Evolutionary conservation across 2,113 vertebrate genomes (phyloP).

Genomic region (Delphinapterus leucas): DNA sequence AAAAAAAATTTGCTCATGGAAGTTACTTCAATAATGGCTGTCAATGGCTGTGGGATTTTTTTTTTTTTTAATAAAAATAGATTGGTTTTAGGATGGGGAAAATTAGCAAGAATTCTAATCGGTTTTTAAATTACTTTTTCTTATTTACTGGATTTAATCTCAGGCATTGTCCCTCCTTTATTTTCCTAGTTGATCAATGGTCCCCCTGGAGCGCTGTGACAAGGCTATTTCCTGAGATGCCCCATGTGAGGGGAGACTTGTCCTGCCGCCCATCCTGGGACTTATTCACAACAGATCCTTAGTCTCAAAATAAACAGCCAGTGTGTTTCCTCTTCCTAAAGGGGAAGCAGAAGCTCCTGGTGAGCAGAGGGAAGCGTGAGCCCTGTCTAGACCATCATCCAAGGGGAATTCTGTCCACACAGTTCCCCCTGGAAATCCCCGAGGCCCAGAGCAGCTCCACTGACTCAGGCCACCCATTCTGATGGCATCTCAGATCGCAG

Average conservation of each 20-base stretch:
- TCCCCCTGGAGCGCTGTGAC: neutral
- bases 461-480: conserved; percentile 79
- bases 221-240: neutral
- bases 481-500: neutral
- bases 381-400: conserved; percentile 85
- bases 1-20: neutral
- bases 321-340: conserved; percentile 80
- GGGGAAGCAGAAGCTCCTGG: conserved; percentile 81
- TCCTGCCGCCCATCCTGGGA: neutral
- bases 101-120: neutral
- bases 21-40: neutral
- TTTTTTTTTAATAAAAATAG: neutral
- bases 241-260: neutral
- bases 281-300: conserved; percentile 73
- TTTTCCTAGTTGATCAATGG: neutral
- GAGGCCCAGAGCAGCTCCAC: conserved; percentile 51
- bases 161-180: neutral
- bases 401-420: conserved; percentile 83
- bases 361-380: conserved; percentile 76
- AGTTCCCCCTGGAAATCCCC: conserved; percentile 84
- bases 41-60: neutral
- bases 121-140: neutral
- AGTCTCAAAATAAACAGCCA: conserved; percentile 64
- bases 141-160: neutral
- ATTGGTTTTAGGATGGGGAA: neutral